These are phyloP conservation scores for Stenodera caucasica DNA, from an alignment of 2,888 invertebrate species.

Conservation along the genomic window DNA sequence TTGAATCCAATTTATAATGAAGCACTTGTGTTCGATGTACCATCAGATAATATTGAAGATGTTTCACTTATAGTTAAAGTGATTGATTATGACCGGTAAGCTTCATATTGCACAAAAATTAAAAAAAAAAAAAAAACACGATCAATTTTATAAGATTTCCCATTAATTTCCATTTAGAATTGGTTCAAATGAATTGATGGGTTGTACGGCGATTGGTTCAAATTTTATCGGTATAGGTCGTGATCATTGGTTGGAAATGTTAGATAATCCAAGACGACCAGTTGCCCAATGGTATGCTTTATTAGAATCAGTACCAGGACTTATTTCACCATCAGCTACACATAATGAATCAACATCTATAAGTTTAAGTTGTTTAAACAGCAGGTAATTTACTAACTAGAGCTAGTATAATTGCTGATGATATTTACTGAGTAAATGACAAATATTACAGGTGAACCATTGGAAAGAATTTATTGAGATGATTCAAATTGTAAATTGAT, in stretches of 20 bases:
- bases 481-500: too few relatives aligned
- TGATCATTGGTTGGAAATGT: constrained; percentile 84
- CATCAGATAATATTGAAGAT: constrained; percentile 78
- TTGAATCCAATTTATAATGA: constrained; percentile 91
- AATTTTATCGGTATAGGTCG: constrained; percentile 74
- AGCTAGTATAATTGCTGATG: too few relatives aligned
- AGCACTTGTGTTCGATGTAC: constrained; percentile 89
- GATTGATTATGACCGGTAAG: constrained; percentile 86
- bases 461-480: too few relatives aligned
- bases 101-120: constrained; percentile 13
- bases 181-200: constrained; percentile 84
- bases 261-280: constrained; percentile 79
- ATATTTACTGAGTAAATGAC: too few relatives aligned
- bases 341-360: constrained; percentile 52
- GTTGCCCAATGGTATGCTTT: constrained; percentile 85
- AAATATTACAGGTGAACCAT: too few relatives aligned
- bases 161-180: constrained; percentile 62
- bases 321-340: constrained; percentile 60
- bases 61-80: constrained; percentile 82
- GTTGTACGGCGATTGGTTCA: constrained; percentile 80
- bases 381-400: constrained; percentile 60
- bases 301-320: constrained; percentile 69
- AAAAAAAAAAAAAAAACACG: background rate
- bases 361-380: constrained; percentile 69
- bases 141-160: constrained; percentile 2